Base-by-base conservation (phyloP, 2,888 invertebrate species). In the Himalopsyche tibetana region DNA sequence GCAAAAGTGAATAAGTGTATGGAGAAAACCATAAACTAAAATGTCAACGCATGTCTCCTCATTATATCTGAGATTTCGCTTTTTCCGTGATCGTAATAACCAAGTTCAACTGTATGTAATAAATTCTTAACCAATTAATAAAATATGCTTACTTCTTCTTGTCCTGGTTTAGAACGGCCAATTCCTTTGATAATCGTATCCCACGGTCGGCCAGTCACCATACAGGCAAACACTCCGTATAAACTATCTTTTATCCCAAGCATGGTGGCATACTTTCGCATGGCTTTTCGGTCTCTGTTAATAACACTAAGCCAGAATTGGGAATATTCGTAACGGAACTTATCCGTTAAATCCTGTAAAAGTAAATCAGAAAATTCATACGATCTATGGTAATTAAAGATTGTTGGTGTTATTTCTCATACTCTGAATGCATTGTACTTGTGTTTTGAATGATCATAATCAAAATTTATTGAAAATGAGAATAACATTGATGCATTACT, bases 171-270 rank as follows among this genome's bases (percentile, higher is more conserved):
- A 28, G 95, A 96, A 91, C 94, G 95, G 89, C 95, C 95, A 86
- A 99, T 96, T 69, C 99, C 99, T 89, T 95, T 94, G 90, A 96
- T 93, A 11, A 99, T 96, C 0, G 97, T 95, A 87, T 97, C 96
- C 99, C 99, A 99, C 0, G 98, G 96, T 69, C 99, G 94, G 0
- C 98, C 98, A 0, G 99, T 96, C 6, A 99, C 96, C 96, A 99
- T 99, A 90, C 99, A 99, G 0, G 98, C 97, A 90, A 99, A 96
- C 85, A 99, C 92, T 0, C 96, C 97, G 90, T 97, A 98, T 86
- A 98, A 91, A 89, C 98, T 95, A 0, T 95, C 96, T 74, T 93
- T 93, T 17, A 99, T 98, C 15, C 99, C 99, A 89, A 99, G 93
- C 89, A 95, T 94, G 87, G 94, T 94, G 1, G 97, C 95, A 90